Percentiles rank a stretch among this genome's conserved stretches.
Evolutionary conservation across 2,113 vertebrate genomes (phyloP).

Genomic region (Gallinago media): DNA sequence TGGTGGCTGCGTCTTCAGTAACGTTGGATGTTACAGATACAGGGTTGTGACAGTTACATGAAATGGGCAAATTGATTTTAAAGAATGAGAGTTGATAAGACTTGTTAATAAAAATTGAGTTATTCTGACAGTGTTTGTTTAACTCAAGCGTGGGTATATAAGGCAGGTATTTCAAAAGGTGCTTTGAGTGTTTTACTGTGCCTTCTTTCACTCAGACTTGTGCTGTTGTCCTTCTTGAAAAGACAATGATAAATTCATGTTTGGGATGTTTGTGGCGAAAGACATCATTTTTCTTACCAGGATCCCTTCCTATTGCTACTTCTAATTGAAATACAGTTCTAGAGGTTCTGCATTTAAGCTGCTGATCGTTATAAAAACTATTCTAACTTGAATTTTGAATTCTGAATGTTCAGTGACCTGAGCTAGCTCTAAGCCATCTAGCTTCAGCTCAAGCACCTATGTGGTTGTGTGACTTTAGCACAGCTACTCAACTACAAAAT

Average conservation of each 20-base stretch:
- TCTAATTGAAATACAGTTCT: background rate
- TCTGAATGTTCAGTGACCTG: background rate
- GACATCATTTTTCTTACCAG: background rate
- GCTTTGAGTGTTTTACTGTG: background rate
- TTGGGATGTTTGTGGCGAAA: background rate
- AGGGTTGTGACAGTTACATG: fast-evolving
- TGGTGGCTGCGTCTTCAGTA: background rate
- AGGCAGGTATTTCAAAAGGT: background rate
- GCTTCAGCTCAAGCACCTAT: background rate
- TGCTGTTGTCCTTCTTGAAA: background rate
- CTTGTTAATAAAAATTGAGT: background rate
- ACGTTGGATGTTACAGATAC: background rate
- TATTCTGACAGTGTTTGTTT: background rate
- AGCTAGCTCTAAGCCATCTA: background rate
- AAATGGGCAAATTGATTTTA: background rate
- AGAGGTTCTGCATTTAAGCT: background rate
- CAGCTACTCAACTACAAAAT: background rate
- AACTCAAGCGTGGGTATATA: background rate
- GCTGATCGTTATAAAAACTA: background rate
- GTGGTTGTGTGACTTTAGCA: background rate
- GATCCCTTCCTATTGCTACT: background rate
- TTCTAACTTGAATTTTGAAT: background rate
- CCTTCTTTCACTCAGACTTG: background rate
- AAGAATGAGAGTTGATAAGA: background rate
- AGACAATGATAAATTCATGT: background rate